These are phyloP conservation scores for Cataglyphis altisquamis DNA, from an alignment of 2,888 invertebrate species.

Conservation along the genomic window DNA sequence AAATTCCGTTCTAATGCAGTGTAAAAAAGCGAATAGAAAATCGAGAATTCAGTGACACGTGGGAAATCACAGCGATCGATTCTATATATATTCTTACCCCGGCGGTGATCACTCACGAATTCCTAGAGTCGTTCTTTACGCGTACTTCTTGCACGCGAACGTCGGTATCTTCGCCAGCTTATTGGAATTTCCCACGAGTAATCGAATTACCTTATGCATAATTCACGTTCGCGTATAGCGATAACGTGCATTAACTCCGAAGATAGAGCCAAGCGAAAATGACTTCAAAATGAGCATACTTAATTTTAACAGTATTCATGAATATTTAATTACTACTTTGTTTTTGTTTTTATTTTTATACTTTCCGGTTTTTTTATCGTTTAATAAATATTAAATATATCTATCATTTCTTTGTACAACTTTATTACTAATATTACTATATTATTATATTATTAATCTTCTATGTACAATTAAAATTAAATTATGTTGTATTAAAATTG, in stretches of 20 bases:
- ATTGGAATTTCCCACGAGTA: conserved; percentile 66
- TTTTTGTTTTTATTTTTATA: background rate
- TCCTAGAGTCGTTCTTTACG: conserved; percentile 59
- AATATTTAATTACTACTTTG: background rate
- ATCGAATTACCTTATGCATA: conserved; percentile 65
- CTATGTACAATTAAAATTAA: background rate
- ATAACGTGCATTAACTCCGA: conserved; percentile 47
- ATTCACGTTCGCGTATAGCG: conserved; percentile 54
- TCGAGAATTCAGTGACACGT: conserved; percentile 68
- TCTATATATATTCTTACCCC: conserved; percentile 61
- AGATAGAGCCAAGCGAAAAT: background rate
- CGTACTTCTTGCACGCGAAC: conserved; percentile 50
- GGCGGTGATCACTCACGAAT: conserved; percentile 67
- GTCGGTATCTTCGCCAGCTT: conserved; percentile 61
- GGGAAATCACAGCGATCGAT: conserved; percentile 75
- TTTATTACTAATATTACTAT: background rate
- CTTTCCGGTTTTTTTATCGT: background rate
- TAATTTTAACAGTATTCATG: conserved; percentile 3
- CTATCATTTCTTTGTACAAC: background rate
- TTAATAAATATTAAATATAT: background rate
- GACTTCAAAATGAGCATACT: background rate
- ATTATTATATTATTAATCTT: background rate
- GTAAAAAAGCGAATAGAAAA: conserved; percentile 45
- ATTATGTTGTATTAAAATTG: background rate
- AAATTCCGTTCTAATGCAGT: conserved; percentile 63